Evolutionary conservation across 2,113 vertebrate species (phyloP), one percentile per base, ranked within the genome.

Genomic region (Danionella cerebrum): DNA sequence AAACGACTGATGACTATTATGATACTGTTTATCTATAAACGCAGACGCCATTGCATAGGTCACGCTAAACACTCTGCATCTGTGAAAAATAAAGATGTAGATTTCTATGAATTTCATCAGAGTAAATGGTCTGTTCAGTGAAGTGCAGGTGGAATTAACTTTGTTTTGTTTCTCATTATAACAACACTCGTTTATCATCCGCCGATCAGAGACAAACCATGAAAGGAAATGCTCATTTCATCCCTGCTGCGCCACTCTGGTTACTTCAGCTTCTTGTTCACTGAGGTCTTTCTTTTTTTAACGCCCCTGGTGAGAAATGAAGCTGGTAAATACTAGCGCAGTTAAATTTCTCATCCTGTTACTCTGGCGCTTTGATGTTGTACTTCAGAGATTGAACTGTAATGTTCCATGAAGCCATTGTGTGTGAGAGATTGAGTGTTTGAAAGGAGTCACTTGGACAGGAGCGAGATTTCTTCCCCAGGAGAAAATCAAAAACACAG

Each of bases 341-440:
- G 29, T 60, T 45, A 31, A 60, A 45, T 60, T 60, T 60, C 57
- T 29, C 57, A 60, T 45, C 57, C 44, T 60, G 57, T 60, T 60
- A 44, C 24, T 29, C 44, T 44, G 42, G 31, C 24, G 2, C 57
- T 60, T 60, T 60, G 57, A 60, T 60, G 57, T 60, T 5, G 16
- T 29, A 31, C 19, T 60, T 60, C 4, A 7, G 25, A 60, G 57
- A 60, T 44, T 60, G 57, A 39, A 60, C 27, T 45, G 39, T 60
- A 60, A 60, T 60, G 57, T 60, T 60, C 38, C 57, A 18, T 60
- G 57, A 60, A 60, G 38, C 25, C 39, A 18, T 29, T 60, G 24
- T 44, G 57, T 13, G 45, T 45, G 12, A 45, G 1, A 1, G 27
- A 33, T 25, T 19, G 57, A 25, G 10, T 62, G 58, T 62, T 39